Conservation (phyloP, 2,113 vertebrate species). For the Oryzias javanicus region DNA sequence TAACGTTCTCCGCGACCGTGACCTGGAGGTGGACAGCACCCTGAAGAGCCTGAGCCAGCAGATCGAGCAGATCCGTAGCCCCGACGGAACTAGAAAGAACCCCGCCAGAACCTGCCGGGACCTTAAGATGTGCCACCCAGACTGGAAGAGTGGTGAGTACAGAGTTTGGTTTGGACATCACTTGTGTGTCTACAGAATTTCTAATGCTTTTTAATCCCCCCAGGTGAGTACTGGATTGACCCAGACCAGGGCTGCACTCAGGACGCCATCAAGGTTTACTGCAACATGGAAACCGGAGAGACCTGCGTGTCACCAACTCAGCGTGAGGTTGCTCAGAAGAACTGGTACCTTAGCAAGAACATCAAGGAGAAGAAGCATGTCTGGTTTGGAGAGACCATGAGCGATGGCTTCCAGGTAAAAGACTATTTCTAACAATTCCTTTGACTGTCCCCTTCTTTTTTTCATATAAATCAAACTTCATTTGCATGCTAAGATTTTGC, state of each 20-base stretch:
- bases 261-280: slow-evolving; percentile 98
- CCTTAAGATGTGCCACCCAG: slow-evolving; percentile 98
- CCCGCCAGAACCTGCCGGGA: slow-evolving; percentile 97
- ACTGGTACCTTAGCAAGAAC: slow-evolving; percentile 95
- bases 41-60: slow-evolving; percentile 98
- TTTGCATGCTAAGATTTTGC: neutral
- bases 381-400: slow-evolving; percentile 96
- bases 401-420: slow-evolving; percentile 89
- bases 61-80: slow-evolving; percentile 98
- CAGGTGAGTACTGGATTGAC: slow-evolving; percentile 98
- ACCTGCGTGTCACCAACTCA: slow-evolving; percentile 87
- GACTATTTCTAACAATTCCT: fast-evolving
- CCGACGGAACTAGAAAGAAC: slow-evolving; percentile 96
- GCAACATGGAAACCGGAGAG: slow-evolving; percentile 97
- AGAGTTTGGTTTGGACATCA: neutral
- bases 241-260: slow-evolving; percentile 98
- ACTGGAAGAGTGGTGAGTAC: slow-evolving; percentile 95
- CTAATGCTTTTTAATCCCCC: slow-evolving; percentile 5
- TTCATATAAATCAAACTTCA: neutral
- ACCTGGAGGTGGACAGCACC: slow-evolving; percentile 95
- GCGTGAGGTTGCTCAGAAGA: slow-evolving; percentile 83
- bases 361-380: slow-evolving; percentile 94
- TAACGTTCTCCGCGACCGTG: slow-evolving; percentile 93
- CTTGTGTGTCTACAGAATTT: neutral
- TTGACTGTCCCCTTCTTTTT: neutral